A percentile compares a stretch with the other conserved stretches of the same genome.
Evolutionary conservation across 2,888 invertebrate genomes (phyloP).

Genomic region (Lasioglossum calceatum): DNA sequence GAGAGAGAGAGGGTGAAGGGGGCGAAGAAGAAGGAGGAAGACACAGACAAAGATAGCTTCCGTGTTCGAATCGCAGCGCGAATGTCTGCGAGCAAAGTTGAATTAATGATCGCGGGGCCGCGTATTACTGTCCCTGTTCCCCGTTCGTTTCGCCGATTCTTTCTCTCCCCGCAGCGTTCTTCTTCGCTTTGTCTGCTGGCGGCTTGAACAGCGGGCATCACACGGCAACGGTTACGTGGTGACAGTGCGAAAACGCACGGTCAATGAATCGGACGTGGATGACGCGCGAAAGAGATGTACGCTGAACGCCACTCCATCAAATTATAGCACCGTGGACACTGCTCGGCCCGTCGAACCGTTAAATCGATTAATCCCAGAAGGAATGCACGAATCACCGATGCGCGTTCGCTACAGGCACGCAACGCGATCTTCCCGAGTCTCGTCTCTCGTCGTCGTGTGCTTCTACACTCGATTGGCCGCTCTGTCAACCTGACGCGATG

Average conservation of each 20-base stretch:
- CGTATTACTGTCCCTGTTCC: constrained; percentile 62
- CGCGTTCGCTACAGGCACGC: constrained; percentile 46
- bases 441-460: background rate
- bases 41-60: constrained; percentile 68
- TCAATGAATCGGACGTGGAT: constrained; percentile 79
- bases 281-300: constrained; percentile 73
- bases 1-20: constrained; percentile 12
- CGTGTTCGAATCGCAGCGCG: constrained; percentile 72
- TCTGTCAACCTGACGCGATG: constrained; percentile 22
- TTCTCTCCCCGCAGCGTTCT: constrained; percentile 37
- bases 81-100: constrained; percentile 77
- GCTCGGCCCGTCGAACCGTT: constrained; percentile 69
- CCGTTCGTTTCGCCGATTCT: constrained; percentile 31
- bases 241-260: constrained; percentile 79
- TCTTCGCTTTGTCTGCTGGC: constrained; percentile 46
- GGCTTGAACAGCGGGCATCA: constrained; percentile 60
- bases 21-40: constrained; percentile 15
- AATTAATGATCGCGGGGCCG: constrained; percentile 74
- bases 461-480: constrained; percentile 6
- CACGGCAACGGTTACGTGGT: constrained; percentile 76
- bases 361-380: constrained; percentile 73
- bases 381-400: constrained; percentile 66
- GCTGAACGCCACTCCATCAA: constrained; percentile 76
- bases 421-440: background rate
- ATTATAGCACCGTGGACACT: constrained; percentile 72